Evolutionary conservation across 2,797 vertebrate genomes (phyloP), one percentile per base, ranked within the genome.

Genomic region (Streptopelia turtur): DNA sequence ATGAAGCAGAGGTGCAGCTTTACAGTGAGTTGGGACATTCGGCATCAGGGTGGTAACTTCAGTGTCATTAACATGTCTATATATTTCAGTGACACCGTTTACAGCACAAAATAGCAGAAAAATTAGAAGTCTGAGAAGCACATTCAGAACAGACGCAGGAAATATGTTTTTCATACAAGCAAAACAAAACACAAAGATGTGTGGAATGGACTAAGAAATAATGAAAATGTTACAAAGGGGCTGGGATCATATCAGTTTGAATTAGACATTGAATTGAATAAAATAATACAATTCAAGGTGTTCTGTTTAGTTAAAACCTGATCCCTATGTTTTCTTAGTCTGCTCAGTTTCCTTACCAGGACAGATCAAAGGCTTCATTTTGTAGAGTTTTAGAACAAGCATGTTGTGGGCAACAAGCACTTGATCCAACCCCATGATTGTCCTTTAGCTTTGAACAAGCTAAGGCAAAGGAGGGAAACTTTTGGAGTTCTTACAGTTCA

Each of bases 1-100:
- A 37, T 79, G 75, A 76, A 70, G 41, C 24, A 87, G 55, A 90
- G 18, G 24, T 60, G 7, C 6, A 59, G 33, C n/a, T 69, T 94
- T 41, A 8, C 5, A 18, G 2, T 14, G 13, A 1, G 1, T 6
- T 55, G 15, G 17, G 52, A 33, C 1, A 4, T 74, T 55, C 52
- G 28, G 14, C 24, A 83, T 23, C 60, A 74, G 21, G 16, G 20
- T 70, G 21, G 35, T 35, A 60, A 81, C 33, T 61, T 76, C 56
- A n/a, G 11, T 39, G 56, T 47, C 76, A 60, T 82, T 92, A 79
- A 39, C 16, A 30, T 3, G 7, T 43, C 59, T 75, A 9, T 20
- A 3, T 50, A 30, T 45, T 57, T 85, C 25, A 76, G 55, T 78
- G 61, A 3, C 39, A 59, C 47, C 56, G 17, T 66, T 90, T 72